Evolutionary conservation across 2,797 vertebrate species (phyloP).

Genomic region (Xenentodon cancila): DNA sequence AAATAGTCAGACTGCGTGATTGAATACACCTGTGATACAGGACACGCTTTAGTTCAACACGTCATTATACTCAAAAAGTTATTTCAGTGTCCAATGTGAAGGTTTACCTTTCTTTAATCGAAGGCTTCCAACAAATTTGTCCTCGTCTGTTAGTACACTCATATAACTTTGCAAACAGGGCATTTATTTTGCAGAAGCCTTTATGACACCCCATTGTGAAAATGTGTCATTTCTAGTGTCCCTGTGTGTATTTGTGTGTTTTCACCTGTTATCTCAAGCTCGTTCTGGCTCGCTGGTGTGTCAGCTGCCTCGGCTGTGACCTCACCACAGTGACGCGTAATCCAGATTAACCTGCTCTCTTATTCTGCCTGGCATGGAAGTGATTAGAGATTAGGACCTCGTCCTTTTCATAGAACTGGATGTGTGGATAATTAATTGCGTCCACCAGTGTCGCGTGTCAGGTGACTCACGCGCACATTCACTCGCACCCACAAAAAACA

Average conservation of each 20-base stretch:
- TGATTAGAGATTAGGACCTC: conserved; percentile 78
- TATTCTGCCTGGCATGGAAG: conserved; percentile 74
- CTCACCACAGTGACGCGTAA: conserved; percentile 72
- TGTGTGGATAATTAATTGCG: conserved; percentile 61
- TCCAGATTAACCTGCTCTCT: conserved; percentile 78
- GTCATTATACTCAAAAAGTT: no score
- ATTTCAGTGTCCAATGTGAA: no score
- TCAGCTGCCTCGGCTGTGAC: conserved; percentile 62
- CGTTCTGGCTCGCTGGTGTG: conserved; percentile 34
- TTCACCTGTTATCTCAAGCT: conserved; percentile 21
- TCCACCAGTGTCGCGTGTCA: conserved; percentile 50
- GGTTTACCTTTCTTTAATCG: neutral
- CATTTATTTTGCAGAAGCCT: conserved; percentile 3
- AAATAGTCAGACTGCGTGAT: no score
- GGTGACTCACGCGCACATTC: conserved; percentile 52
- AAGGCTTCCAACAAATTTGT: neutral
- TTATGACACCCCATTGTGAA: neutral
- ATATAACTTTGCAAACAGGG: neutral
- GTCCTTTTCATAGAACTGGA: conserved; percentile 74
- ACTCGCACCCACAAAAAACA: conserved; percentile 17
- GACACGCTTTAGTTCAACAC: no score
- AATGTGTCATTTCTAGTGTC: neutral
- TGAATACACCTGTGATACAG: no score
- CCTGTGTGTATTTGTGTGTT: conserved; percentile 4
- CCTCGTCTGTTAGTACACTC: neutral